Base-by-base conservation (phyloP, 2,113 vertebrate genomes). In the Pungitius pungitius region DNA sequence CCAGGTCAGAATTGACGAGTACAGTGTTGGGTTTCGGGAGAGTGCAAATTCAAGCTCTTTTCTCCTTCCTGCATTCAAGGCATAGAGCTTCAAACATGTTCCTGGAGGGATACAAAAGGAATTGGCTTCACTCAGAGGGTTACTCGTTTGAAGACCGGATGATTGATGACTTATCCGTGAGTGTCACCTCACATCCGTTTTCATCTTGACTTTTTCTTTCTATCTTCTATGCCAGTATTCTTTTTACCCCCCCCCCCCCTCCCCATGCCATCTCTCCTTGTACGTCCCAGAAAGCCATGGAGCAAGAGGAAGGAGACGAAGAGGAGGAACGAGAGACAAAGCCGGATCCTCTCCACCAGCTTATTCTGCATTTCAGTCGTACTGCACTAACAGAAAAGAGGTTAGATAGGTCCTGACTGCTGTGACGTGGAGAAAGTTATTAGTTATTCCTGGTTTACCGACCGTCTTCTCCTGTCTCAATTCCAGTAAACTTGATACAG, bases 31-130 rank as follows among this genome's bases (percentile, higher is more conserved):
- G 15, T 57, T 17, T 15, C 22, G 4, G 10, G 5, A 30, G 60
- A 24, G 11, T 22, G 13, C 1, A 69, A 27, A 62, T 13, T 26
- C 1, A 33, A 9, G 11, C 8, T 82, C 52, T 64, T 22, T 56
- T 45, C 76, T 59, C 33, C 1, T 35, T 6, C 6, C 33, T 60
- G 20, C 15, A 55, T 83, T 52, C n/a, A 87, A 98, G 96, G 77
- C 96, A 98, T 76, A 92, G 96, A 15, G 97, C 96, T 14, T 96
- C 95, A 85, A 98, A 98, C 86, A 97, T 98, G 96, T 97, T 97
- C 86, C 88, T 97, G 40, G 96, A 97, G 73, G 95, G 94, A 11
- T 98, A 96, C 88, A 97, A 96, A 69, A 90, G 94, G 0, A 89
- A 90, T 33, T 98, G 97, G 97, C 94, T 98, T 77, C 70, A 94